Evolutionary conservation across 1,140 invertebrate genomes (phyloP), one percentile per base, ranked within the genome.

Genomic region (Drosophila lini): DNA sequence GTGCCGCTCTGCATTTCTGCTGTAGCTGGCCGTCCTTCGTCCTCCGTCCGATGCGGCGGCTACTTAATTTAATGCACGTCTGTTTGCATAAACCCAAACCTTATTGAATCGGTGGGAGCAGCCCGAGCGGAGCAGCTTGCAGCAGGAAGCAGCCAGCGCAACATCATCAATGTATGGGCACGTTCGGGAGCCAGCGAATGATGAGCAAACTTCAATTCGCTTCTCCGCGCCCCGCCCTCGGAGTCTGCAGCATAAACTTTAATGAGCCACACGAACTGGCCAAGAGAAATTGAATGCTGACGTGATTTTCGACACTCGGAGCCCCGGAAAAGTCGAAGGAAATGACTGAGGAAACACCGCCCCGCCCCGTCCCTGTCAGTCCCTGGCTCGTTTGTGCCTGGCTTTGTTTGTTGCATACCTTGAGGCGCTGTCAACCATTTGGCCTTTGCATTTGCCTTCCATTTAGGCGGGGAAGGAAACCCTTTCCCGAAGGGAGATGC

Each of bases 21-120:
- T 50, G 60, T 61, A 75, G 64, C 71, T 9, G 58, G 58, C 13
- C 19, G 25, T 7, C 44, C 44, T 9, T 32, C 19, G 59, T 67
- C 16, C 36, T 42, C 9, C 59, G 83, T 80, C 63, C 80, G 58
- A 80, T 67, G 70, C 63, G 67, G 62, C 80, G 83, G 83, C 83
- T 86, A 86, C 83, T 86, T 86, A 88, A 86, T 86, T 86, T 86
- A 86, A 86, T 86, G 83, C 83, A 89, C 84, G 83, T 88, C 84
- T 89, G 84, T 88, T 88, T 89, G 83, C 84, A 88, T 88, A 88
- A 89, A 74, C 80, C 74, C 84, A 88, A 89, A 89, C 80, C 84
- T 89, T 89, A 83, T 86, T 89, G 84, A 86, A 82, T 88, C 80
- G 79, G 75, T 44, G 40, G 19, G 34, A 61, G 63, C 60, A 65